Evolutionary conservation across 2,888 invertebrate species (phyloP), one percentile per base, ranked within the genome.

Genomic region (Hemithea aestivaria): DNA sequence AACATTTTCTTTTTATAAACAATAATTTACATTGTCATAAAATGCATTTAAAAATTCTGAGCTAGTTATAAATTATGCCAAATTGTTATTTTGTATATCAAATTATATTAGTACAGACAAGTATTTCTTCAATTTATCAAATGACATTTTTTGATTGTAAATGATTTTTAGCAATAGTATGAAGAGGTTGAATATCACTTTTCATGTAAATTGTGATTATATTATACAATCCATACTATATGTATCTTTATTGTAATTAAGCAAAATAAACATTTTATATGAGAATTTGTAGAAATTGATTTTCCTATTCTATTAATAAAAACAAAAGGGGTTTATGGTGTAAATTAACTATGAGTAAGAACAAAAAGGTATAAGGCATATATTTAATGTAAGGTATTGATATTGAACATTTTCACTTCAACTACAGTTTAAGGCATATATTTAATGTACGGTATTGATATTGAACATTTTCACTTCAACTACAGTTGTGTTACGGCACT

Each of bases 191-290:
- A 34, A 42, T 26, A 34, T 40, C 48, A 23, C 43, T 49, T 45
- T 47, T 45, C 47, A 47, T 44, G 66, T 73, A 66, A 74, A 66
- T 61, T 73, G 66, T 69, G 67, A 74, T 74, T 77, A 66, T 72
- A 73, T 67, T 76, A 75, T 74, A 73, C 73, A 76, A 77, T 79
- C 72, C 71, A 68, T 75, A 74, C 68, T 65, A 61, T 73, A 76
- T 80, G 79, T 84, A 83, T 81, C 73, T 74, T 72, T 72, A 72
- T 69, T 73, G 62, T 79, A 76, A 73, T 72, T 80, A 84, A 82
- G 83, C 73, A 73, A 80, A 84, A 81, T 84, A 85, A 87, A 85
- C 84, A 81, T 87, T 85, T 87, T 87, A 82, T 85, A 87, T 84
- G 85, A 85, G 81, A 84, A 81, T 81, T 84, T 78, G 55, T 72